Evolutionary conservation across 2,797 vertebrate species (phyloP).

Genomic region (Brachymystax lenok): DNA sequence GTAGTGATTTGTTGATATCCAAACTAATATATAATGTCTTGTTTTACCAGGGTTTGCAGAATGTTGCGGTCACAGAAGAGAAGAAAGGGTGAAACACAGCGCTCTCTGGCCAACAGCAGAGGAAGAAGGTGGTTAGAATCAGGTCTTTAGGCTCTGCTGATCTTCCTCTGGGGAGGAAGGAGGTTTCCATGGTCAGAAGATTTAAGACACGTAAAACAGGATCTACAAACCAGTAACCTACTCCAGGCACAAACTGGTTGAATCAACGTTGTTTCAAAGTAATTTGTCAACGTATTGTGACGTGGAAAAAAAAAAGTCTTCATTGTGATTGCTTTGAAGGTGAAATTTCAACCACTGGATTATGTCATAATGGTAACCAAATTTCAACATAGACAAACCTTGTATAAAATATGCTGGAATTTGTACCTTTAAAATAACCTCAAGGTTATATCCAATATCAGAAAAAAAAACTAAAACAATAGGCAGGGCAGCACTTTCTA

Average conservation of each 20-base stretch:
- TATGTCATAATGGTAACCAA: no score
- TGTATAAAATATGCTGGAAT: no score
- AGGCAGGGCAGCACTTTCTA: no score
- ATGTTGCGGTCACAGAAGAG: constrained; percentile 28
- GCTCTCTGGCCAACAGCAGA: constrained; percentile 16
- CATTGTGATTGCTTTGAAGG: no score
- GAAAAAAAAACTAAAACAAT: no score
- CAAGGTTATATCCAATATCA: no score
- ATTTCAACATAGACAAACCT: no score
- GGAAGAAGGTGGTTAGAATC: constrained; percentile 30
- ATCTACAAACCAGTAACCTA: constrained; percentile 10
- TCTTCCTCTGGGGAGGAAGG: constrained; percentile 18
- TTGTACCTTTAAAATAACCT: no score
- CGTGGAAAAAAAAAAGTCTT: no score
- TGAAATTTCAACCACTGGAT: no score
- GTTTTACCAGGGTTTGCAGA: constrained; percentile 38
- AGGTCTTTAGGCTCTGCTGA: constrained; percentile 22
- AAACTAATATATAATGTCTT: constrained; percentile 42
- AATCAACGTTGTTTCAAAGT: no score
- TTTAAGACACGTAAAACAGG: constrained; percentile 26
- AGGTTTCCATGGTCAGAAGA: constrained; percentile 18
- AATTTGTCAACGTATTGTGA: no score
- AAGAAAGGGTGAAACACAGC: constrained; percentile 23
- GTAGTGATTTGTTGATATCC: constrained; percentile 45
- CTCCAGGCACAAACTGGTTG: constrained; percentile 3